Evolutionary conservation across 2,888 invertebrate genomes (phyloP).

Genomic region (Perdita meconis): DNA sequence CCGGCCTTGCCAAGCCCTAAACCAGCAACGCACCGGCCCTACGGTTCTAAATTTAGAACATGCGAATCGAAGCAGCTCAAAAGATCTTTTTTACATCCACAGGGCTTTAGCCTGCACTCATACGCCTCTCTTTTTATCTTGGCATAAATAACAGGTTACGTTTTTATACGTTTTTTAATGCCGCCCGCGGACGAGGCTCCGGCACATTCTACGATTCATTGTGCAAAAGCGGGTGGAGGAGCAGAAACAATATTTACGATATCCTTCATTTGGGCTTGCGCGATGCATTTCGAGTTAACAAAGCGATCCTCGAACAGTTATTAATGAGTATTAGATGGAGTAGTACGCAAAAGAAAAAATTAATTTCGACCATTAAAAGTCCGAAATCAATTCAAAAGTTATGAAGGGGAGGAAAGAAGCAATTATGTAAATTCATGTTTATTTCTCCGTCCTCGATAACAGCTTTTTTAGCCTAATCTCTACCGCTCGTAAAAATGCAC

Average conservation of each 20-base stretch:
- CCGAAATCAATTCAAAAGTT: no score
- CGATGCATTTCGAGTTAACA: background rate
- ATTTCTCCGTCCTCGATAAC: background rate
- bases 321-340: no score
- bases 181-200: constrained; percentile 36
- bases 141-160: constrained; percentile 73
- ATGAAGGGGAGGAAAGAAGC: no score
- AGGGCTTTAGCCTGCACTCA: constrained; percentile 24
- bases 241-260: constrained; percentile 41
- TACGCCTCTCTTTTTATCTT: constrained; percentile 48
- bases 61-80: constrained; percentile 59
- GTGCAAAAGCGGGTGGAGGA: constrained; percentile 7
- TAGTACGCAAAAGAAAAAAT: no score
- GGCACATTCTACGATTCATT: constrained; percentile 43
- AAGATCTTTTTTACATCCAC: constrained; percentile 45
- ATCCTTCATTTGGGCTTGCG: constrained; percentile 24
- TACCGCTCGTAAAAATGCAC: background rate
- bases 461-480: background rate
- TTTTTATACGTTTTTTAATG: constrained; percentile 70
- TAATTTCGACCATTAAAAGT: no score
- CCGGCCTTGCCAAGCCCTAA: constrained; percentile 45
- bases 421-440: constrained; percentile 29
- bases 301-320: background rate
- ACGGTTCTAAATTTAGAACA: constrained; percentile 72
- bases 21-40: constrained; percentile 66